These are phyloP conservation scores for Xenopus tropicalis DNA, from an alignment of 2,113 vertebrate genomes.

Conservation along the genomic window DNA sequence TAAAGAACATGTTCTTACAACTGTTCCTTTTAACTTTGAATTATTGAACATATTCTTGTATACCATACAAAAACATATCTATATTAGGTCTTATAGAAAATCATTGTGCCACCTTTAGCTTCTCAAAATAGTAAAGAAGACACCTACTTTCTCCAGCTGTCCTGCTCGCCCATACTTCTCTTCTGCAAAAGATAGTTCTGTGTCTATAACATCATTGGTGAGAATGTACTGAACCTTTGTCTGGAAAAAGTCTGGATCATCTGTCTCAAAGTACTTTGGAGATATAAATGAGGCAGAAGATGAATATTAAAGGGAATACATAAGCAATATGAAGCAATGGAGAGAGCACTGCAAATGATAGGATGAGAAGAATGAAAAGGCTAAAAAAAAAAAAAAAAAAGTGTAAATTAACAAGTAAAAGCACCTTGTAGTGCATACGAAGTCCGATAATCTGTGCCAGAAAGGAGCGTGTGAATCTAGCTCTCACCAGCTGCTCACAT, in stretches of 20 bases:
- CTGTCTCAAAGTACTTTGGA: constrained; percentile 92
- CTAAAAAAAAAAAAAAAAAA: neutral
- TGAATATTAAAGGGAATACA: no score
- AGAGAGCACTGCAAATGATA: neutral
- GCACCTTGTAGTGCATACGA: constrained; percentile 98
- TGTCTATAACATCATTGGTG: constrained; percentile 96
- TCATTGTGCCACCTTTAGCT: no score
- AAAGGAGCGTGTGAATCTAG: constrained; percentile 94
- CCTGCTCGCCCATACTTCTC: constrained; percentile 93
- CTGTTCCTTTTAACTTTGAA: no score
- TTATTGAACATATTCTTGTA: no score
- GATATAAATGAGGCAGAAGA: constrained; percentile 41
- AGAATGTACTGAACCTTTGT: constrained; percentile 98
- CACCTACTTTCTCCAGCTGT: constrained; percentile 92
- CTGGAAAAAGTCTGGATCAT: constrained; percentile 98
- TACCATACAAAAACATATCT: no score
- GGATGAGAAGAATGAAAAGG: no score
- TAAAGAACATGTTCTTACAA: no score
- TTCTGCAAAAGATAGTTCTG: constrained; percentile 96
- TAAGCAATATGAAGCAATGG: constrained; percentile 20
- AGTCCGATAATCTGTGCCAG: constrained; percentile 97
- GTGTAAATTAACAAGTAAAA: neutral
- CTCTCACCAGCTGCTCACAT: constrained; percentile 92
- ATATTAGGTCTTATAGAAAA: no score
- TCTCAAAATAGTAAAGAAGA: neutral